These are phyloP conservation scores for Scolopax mira DNA, from an alignment of 2,113 vertebrate genomes.

Conservation along the genomic window DNA sequence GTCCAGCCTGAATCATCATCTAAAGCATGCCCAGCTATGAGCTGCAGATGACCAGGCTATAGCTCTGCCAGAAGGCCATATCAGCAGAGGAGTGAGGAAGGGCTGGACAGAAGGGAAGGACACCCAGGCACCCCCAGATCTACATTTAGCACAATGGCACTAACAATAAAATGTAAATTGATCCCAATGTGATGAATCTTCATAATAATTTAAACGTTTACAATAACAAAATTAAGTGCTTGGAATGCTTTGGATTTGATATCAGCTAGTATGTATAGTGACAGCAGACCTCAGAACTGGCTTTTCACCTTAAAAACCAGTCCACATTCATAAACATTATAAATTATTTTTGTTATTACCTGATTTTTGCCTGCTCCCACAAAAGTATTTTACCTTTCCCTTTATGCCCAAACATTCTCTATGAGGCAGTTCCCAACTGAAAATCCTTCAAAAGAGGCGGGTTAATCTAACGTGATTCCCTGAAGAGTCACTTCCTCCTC, in stretches of 20 bases:
- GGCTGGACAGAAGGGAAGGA: neutral
- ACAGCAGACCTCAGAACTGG: neutral
- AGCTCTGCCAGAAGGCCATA: neutral
- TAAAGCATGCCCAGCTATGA: neutral
- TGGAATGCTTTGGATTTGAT: neutral
- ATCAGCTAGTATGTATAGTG: neutral
- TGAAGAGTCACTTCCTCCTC: neutral
- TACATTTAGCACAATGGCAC: accelerated
- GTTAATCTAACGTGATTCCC: neutral
- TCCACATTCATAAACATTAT: neutral
- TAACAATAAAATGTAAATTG: neutral
- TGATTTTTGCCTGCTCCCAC: neutral
- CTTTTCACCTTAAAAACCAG: neutral
- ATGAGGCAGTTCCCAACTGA: neutral
- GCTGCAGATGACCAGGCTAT: neutral
- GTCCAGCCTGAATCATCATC: neutral
- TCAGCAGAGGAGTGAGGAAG: neutral
- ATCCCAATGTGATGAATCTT: accelerated
- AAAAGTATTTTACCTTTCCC: neutral
- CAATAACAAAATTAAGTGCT: neutral
- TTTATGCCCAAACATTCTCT: neutral
- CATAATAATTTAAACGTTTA: neutral
- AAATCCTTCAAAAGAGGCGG: neutral
- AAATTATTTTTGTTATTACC: neutral
- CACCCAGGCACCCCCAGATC: accelerated